phyloP scores from a whole-genome alignment of 2,113 vertebrate genomes.

The Protomyctophum bolini region DNA sequence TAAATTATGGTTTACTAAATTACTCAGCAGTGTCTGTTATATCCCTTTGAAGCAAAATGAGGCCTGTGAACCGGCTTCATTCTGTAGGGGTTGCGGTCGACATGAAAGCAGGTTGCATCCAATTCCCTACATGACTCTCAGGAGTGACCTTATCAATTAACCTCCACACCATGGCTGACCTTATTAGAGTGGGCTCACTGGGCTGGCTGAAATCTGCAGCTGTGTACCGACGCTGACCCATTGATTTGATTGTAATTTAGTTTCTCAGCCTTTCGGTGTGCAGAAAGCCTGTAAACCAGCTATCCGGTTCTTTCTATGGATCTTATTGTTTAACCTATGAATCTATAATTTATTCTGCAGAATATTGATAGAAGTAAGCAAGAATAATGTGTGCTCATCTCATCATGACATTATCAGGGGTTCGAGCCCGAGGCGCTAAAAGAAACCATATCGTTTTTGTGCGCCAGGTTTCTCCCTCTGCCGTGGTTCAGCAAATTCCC shows the following conservation, averaged over 20 bases:
- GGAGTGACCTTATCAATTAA: constrained; percentile 44
- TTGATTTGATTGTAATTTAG: constrained; percentile 39
- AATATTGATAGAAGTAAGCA: no score
- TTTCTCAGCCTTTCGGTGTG: constrained; percentile 13
- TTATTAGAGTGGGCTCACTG: constrained; percentile 27
- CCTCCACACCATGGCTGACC: constrained; percentile 25
- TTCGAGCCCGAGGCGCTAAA: no score
- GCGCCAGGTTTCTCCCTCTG: no score
- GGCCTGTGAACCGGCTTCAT: constrained; percentile 4
- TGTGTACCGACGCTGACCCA: constrained; percentile 17
- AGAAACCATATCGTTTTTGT: no score
- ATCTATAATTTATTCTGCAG: no score
- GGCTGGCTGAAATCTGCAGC: constrained; percentile 14
- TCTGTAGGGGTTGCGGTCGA: constrained; percentile 8
- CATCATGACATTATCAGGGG: no score
- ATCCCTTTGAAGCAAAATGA: no score
- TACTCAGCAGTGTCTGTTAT: no score
- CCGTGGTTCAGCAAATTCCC: no score
- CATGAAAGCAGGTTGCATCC: constrained; percentile 4
- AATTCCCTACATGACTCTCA: constrained; percentile 6
- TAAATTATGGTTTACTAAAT: no score
- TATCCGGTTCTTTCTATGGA: neutral
- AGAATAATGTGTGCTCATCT: no score
- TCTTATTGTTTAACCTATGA: constrained; percentile 3
- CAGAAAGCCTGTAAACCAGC: neutral